Evolutionary conservation across 2,113 vertebrate genomes (phyloP).

Genomic region (Lycaon pictus): DNA sequence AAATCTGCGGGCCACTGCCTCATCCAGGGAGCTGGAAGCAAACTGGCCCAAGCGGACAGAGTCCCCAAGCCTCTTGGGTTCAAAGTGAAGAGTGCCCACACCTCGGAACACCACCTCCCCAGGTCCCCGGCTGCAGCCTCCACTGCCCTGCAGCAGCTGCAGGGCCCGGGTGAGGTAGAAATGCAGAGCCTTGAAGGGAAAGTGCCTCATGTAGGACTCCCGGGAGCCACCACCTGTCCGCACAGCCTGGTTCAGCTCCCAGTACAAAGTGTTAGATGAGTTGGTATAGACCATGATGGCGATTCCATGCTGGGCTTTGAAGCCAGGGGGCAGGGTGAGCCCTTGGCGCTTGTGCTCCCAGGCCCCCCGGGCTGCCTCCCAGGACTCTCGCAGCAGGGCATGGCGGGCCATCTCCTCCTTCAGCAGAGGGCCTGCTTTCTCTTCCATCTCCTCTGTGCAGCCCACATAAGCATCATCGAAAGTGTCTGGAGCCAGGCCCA

Average conservation of each 20-base stretch:
- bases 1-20: constrained; percentile 76
- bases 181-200: constrained; percentile 84
- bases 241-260: constrained; percentile 80
- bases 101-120: constrained; percentile 78
- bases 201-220: constrained; percentile 78
- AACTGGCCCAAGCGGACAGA: constrained; percentile 82
- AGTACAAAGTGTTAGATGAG: constrained; percentile 78
- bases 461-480: constrained; percentile 84
- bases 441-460: constrained; percentile 79
- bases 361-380: constrained; percentile 71
- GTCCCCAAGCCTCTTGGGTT: constrained; percentile 67
- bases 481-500: constrained; percentile 78
- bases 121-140: constrained; percentile 33
- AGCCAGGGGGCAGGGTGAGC: constrained; percentile 71
- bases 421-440: constrained; percentile 62
- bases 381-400: constrained; percentile 60
- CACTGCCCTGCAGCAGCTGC: constrained; percentile 67
- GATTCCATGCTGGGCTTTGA: constrained; percentile 78
- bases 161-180: constrained; percentile 83
- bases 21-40: constrained; percentile 79
- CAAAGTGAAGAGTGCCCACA: constrained; percentile 56
- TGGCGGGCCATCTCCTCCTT: constrained; percentile 74
- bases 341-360: constrained; percentile 56
- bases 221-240: constrained; percentile 70
- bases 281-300: constrained; percentile 81